A percentile compares a stretch with the other conserved stretches of the same genome.
These are phyloP conservation scores for Helarctos malayanus DNA, from an alignment of 2,797 vertebrate species.

Conservation along the genomic window DNA sequence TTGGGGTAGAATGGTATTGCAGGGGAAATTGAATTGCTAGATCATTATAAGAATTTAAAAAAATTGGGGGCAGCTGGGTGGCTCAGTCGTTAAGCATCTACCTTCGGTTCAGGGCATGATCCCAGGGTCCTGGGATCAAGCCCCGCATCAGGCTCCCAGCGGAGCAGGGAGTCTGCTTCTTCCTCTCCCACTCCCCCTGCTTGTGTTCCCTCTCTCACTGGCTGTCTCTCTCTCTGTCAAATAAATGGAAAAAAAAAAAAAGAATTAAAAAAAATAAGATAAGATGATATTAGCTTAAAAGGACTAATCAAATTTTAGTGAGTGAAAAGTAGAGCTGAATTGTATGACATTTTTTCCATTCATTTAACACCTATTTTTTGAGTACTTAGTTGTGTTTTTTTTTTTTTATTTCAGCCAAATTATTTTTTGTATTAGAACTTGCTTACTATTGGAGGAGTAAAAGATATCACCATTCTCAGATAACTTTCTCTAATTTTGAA, in stretches of 20 bases:
- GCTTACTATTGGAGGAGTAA: background rate
- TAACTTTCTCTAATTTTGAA: background rate
- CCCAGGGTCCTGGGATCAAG: too few relatives aligned
- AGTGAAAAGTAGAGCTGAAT: background rate
- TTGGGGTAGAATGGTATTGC: fast-evolving
- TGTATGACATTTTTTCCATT: background rate
- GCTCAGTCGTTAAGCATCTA: too few relatives aligned
- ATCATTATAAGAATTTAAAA: background rate
- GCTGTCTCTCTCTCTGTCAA: too few relatives aligned
- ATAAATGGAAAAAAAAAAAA: too few relatives aligned
- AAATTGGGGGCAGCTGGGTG: too few relatives aligned
- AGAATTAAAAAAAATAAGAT: background rate
- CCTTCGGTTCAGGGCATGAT: too few relatives aligned
- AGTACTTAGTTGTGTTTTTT: background rate
- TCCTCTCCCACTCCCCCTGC: too few relatives aligned
- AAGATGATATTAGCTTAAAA: background rate
- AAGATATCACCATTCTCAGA: background rate
- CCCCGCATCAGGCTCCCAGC: too few relatives aligned
- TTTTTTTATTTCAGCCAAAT: background rate
- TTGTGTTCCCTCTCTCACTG: too few relatives aligned
- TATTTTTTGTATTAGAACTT: background rate
- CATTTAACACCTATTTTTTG: background rate
- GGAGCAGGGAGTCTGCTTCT: too few relatives aligned
- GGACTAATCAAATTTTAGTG: background rate
- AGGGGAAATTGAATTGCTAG: background rate